Base-by-base conservation (phyloP, 2,797 vertebrate genomes). In the Tarsius wallacei region DNA sequence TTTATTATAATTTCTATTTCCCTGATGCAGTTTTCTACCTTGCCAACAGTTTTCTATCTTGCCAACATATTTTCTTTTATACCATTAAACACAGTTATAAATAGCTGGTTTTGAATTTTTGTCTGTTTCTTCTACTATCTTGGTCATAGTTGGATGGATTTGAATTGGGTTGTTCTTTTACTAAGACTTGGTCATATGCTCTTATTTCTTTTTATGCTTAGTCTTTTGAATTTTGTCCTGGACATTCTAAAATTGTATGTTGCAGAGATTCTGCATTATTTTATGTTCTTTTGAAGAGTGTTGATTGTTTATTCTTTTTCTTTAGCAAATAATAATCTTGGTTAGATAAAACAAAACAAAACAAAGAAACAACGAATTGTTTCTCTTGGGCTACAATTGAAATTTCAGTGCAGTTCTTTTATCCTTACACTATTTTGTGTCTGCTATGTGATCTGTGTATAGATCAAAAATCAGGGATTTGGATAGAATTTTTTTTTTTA, bases 401-500 rank as follows among this genome's bases (percentile, higher is more conserved):
- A 77, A 76, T 77, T 68, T 84, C 53, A 36, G 36, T 83, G 76
- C 17, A 31, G 4, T 68, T 68, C 36, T 89, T 89, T 83, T 84
- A 49, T 57, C 24, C 73, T 59, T 51, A 22, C 49, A 14, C 55
- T 13, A 28, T 51, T 83, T 83, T 66, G 31, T 89, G 22, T 76
- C 17, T 24, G 59, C 59, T 51, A 59, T 24, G 47, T 31, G 14
- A 51, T 53, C n/a, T 76, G 57, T 76, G 7, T 80, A n/a, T n/a
- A 66, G 84, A 71, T 78, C 74, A 87, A 76, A 15, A 68, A 70
- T 90, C 53, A 76, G 70, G 77, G 70, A 84, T 83, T 59, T 94
- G 49, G n/a, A n/a, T n/a, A n/a, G n/a, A n/a, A n/a, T n/a, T n/a
- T n/a, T n/a, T n/a, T n/a, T n/a, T n/a, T n/a, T n/a, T n/a, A n/a